Evolutionary conservation across 2,113 vertebrate species (phyloP).

Genomic region (Sula dactylatra): DNA sequence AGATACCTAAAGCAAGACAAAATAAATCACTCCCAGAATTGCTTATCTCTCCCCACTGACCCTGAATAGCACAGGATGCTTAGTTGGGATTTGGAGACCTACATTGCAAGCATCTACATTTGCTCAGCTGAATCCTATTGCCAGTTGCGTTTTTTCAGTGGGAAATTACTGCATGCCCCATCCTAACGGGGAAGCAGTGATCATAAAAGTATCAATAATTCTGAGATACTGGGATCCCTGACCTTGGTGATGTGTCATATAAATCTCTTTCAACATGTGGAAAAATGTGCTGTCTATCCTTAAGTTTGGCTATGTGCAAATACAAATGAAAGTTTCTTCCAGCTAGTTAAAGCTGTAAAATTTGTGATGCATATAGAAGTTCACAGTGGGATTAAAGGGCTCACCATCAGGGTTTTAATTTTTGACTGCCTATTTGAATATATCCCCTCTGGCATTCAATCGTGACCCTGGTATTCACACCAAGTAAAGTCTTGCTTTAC

Average conservation of each 20-base stretch:
- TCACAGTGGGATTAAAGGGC: neutral
- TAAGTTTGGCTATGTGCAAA: neutral
- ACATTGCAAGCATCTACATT: neutral
- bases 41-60: neutral
- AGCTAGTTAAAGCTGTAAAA: neutral
- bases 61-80: neutral
- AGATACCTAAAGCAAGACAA: neutral
- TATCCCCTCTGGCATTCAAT: neutral
- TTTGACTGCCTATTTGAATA: neutral
- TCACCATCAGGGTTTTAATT: neutral
- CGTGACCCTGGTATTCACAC: accelerated
- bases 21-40: neutral
- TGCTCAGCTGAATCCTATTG: neutral
- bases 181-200: neutral
- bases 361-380: neutral
- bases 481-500: neutral
- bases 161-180: neutral
- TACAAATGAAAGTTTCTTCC: neutral
- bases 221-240: neutral
- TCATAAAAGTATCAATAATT: neutral
- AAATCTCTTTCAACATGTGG: neutral
- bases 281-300: neutral
- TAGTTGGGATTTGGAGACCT: neutral
- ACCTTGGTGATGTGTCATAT: neutral
- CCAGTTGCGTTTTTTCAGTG: neutral